These are phyloP conservation scores for Cotesia glomerata DNA, from an alignment of 1,140 invertebrate genomes.

Conservation along the genomic window DNA sequence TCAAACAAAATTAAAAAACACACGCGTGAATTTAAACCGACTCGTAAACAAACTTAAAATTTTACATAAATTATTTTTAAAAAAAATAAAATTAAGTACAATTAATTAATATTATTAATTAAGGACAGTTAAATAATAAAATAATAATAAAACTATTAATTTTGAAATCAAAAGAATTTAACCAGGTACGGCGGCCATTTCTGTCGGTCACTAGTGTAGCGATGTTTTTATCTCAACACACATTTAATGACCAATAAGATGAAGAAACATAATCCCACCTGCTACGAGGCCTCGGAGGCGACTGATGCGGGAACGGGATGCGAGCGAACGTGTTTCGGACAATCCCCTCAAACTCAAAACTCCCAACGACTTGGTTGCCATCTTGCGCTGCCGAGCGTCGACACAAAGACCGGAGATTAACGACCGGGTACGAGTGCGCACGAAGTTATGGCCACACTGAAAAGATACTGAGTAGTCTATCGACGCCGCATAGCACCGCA, in stretches of 20 bases:
- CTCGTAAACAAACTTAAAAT: no score
- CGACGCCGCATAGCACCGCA: constrained; percentile 20
- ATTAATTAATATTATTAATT: not conserved
- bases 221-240: constrained; percentile 22
- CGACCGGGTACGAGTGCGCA: constrained; percentile 27
- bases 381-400: constrained; percentile 17
- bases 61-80: no score
- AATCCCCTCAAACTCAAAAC: constrained; percentile 21
- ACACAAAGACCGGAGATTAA: constrained; percentile 32
- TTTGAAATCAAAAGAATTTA: not conserved
- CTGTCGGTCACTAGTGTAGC: constrained; percentile 2
- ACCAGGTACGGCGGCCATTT: constrained; percentile 29
- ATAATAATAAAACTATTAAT: not conserved
- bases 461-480: constrained; percentile 10
- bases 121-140: not conserved
- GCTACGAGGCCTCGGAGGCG: constrained; percentile 36
- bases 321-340: constrained; percentile 15
- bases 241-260: constrained; percentile 21
- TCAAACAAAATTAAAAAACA: not conserved
- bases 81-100: no score
- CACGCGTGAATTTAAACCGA: not conserved
- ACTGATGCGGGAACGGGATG: constrained; percentile 20
- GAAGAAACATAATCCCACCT: constrained; percentile 33
- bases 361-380: constrained; percentile 23
- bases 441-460: not conserved